A percentile compares a stretch with the other conserved stretches of the same genome.
Conservation (phyloP, 2,888 invertebrate genomes). For the Tyria jacobaeae region DNA sequence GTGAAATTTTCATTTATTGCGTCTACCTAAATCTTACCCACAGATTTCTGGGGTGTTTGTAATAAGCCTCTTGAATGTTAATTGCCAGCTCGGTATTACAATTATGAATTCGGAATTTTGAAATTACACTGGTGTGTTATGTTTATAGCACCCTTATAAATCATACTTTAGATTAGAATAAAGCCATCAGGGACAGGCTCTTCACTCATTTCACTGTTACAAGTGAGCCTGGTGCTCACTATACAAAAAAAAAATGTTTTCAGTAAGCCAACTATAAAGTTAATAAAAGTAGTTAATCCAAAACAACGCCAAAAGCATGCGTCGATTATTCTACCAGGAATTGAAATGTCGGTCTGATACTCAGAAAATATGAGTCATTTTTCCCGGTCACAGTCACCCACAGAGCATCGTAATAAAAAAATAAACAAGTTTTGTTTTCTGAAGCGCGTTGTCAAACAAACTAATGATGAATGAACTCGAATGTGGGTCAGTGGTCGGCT, state of each 20-base stretch:
- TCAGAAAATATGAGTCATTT: conserved; percentile 26
- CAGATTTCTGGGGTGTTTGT: too few relatives aligned
- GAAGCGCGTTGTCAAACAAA: conserved; percentile 28
- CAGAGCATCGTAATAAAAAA: conserved; percentile 21
- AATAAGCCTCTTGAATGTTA: too few relatives aligned
- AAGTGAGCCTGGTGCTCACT: neutral
- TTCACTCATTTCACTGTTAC: too few relatives aligned
- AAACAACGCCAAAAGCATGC: neutral
- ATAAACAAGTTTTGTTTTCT: conserved; percentile 28
- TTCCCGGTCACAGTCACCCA: conserved; percentile 18
- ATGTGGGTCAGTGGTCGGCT: conserved; percentile 64
- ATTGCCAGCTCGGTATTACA: too few relatives aligned
- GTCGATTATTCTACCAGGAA: neutral
- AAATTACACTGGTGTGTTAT: too few relatives aligned
- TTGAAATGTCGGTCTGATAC: conserved; percentile 1
- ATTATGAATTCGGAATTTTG: too few relatives aligned
- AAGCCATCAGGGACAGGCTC: neutral
- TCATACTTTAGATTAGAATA: too few relatives aligned
- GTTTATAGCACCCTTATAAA: too few relatives aligned
- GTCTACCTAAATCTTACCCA: too few relatives aligned
- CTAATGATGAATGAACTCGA: conserved; percentile 53
- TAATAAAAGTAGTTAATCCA: neutral
- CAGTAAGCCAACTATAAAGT: too few relatives aligned
- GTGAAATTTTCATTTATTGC: too few relatives aligned
- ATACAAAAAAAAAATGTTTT: neutral